phyloP scores from a whole-genome alignment of 2,113 vertebrate species.

The Tinamus guttatus region DNA sequence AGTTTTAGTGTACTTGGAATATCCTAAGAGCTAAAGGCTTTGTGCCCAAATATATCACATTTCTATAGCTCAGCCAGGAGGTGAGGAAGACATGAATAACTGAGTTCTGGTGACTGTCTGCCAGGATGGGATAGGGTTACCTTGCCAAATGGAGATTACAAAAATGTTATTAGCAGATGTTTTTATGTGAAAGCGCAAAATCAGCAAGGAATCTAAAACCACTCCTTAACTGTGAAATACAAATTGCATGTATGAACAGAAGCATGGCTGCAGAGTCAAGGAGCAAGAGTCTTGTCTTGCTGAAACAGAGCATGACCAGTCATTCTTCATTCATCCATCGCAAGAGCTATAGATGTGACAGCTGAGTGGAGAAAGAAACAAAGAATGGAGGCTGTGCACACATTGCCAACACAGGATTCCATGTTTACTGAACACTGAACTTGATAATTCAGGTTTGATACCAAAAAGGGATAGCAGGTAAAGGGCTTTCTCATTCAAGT shows the following conservation, averaged over 20 bases:
- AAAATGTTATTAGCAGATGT: constrained; percentile 60
- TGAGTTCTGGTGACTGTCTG: constrained; percentile 30
- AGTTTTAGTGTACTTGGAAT: constrained; percentile 40
- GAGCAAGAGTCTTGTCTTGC: neutral
- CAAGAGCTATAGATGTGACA: neutral
- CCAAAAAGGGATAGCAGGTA: neutral
- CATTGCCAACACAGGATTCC: neutral
- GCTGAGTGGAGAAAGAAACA: neutral
- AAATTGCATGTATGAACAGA: neutral
- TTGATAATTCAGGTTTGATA: neutral
- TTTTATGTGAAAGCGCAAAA: constrained; percentile 18
- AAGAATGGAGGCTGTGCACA: neutral
- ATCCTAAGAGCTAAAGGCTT: neutral
- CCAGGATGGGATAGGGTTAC: constrained; percentile 41
- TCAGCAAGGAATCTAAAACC: neutral
- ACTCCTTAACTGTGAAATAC: neutral
- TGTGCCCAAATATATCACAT: neutral
- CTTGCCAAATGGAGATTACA: constrained; percentile 5
- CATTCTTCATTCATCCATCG: neutral
- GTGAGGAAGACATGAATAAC: constrained; percentile 52
- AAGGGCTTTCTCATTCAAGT: neutral
- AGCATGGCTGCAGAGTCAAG: neutral
- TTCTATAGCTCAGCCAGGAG: constrained; percentile 29
- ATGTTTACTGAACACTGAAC: neutral
- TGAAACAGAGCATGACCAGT: neutral